Percentiles rank a stretch among this genome's conserved stretches.
Conservation (phyloP, 2,797 vertebrate genomes). For the Silurus aristotelis region DNA sequence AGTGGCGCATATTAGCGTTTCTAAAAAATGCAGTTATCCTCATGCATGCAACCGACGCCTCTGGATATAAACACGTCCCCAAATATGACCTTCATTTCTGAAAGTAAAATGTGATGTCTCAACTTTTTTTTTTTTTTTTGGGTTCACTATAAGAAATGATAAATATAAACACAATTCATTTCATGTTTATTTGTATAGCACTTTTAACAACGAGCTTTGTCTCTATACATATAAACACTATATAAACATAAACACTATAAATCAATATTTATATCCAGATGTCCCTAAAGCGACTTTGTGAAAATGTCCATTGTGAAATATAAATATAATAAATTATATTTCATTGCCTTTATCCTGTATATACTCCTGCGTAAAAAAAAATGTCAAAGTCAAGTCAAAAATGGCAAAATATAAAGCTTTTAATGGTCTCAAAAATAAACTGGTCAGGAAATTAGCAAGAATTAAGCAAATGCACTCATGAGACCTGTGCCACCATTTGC, state of each 20-base stretch:
- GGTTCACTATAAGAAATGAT: background rate
- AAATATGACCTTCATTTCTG: slow-evolving; percentile 4
- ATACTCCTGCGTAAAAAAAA: background rate
- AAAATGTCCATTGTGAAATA: background rate
- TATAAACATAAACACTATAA: too few species aligned
- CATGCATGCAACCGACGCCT: background rate
- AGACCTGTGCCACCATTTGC: too few species aligned
- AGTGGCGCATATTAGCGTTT: slow-evolving; percentile 39
- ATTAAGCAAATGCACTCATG: too few species aligned
- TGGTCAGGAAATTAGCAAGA: too few species aligned
- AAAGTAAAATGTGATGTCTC: background rate
- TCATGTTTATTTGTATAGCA: too few species aligned
- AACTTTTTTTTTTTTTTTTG: background rate
- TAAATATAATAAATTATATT: background rate
- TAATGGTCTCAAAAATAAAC: too few species aligned
- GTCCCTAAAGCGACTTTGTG: background rate
- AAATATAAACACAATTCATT: too few species aligned
- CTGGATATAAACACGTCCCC: slow-evolving; percentile 6
- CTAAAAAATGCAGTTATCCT: slow-evolving; percentile 31
- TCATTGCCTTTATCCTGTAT: background rate
- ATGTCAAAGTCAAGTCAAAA: too few species aligned
- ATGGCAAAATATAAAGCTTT: too few species aligned
- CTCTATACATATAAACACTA: too few species aligned
- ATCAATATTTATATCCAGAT: background rate
- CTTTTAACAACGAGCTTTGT: too few species aligned